Evolutionary conservation across 2,888 invertebrate genomes (phyloP), one percentile per base, ranked within the genome.

Genomic region (Mycalesis mineus): DNA sequence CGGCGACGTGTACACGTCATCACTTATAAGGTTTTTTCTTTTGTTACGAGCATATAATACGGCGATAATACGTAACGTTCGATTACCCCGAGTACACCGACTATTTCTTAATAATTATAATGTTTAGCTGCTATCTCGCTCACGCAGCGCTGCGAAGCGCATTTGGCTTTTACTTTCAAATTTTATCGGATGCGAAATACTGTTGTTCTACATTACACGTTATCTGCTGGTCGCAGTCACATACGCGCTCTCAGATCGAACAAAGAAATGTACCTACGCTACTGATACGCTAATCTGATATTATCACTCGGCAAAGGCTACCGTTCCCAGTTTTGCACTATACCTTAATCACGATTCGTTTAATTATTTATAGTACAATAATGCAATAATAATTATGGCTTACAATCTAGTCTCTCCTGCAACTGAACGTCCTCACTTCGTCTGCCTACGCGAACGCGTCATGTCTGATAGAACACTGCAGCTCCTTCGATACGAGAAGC

Each of bases 291-390:
- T 40, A 44, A 54, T 29, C 41, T 31, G 28, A 53, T 39, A 22
- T 14, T 58, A 13, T 33, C 50, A 42, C 53, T 22, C 40, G 39
- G 51, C 58, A 50, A 50, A 71, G 77, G 84, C 85, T 73, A 78
- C 87, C 88, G 88, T 88, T 87, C 88, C 88, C 88, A 88, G 84
- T 82, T 86, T 88, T 88, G 88, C 87, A 88, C 88, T 88, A 88
- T 84, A 74, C 75, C 83, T 85, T 88, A 88, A 78, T 76, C 73
- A 74, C 78, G 75, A 77, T 76, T 75, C 29, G 14, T 45, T 60
- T 54, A 63, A 57, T 67, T 69, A 68, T 82, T 79, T 85, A 86
- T 74, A 81, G 71, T 87, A 84, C 78, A 84, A 82, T 86, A 84
- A 82, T 80, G 80, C 84, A 86, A 84, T 84, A 77, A 82, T 82